phyloP scores from a whole-genome alignment of 2,113 vertebrate genomes.

The Cyprinus carpio region DNA sequence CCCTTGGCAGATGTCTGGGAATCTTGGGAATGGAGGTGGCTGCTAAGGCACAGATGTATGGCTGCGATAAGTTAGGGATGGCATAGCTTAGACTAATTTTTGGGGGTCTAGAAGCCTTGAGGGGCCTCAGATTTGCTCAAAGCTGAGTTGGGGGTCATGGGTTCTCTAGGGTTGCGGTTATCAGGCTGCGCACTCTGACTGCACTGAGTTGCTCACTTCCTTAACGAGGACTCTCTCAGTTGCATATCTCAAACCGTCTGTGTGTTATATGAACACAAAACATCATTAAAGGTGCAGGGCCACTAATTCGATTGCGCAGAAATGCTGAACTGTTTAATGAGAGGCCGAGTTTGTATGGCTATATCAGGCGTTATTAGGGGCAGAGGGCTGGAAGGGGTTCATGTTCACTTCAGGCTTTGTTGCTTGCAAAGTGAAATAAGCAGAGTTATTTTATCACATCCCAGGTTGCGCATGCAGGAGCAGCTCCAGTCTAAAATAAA shows the following conservation, averaged over 20 bases:
- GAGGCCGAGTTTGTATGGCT: constrained; percentile 39
- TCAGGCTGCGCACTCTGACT: constrained; percentile 23
- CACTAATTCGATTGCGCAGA: constrained; percentile 47
- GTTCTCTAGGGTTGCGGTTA: constrained; percentile 37
- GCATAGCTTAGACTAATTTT: constrained; percentile 4
- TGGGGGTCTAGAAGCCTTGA: neutral
- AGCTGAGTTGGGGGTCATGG: neutral
- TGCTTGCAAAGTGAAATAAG: constrained; percentile 35
- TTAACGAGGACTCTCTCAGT: constrained; percentile 34
- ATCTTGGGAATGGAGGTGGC: constrained; percentile 43
- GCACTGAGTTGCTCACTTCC: constrained; percentile 50
- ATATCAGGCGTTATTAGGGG: constrained; percentile 50
- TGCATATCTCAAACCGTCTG: constrained; percentile 19
- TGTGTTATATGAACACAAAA: constrained; percentile 47
- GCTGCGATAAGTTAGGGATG: neutral
- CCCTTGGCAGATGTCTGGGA: constrained; percentile 60
- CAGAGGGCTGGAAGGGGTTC: constrained; percentile 3
- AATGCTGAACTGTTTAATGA: constrained; percentile 51
- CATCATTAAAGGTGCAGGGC: constrained; percentile 50
- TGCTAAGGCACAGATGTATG: constrained; percentile 29
- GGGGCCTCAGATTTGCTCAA: neutral
- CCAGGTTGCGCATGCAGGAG: neutral
- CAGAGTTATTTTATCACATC: constrained; percentile 30
- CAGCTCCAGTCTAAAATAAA: neutral
- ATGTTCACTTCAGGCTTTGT: constrained; percentile 29